A percentile compares a stretch with the other conserved stretches of the same genome.
Evolutionary conservation across 2,797 vertebrate genomes (phyloP).

Genomic region (Geotrypetes seraphini): DNA sequence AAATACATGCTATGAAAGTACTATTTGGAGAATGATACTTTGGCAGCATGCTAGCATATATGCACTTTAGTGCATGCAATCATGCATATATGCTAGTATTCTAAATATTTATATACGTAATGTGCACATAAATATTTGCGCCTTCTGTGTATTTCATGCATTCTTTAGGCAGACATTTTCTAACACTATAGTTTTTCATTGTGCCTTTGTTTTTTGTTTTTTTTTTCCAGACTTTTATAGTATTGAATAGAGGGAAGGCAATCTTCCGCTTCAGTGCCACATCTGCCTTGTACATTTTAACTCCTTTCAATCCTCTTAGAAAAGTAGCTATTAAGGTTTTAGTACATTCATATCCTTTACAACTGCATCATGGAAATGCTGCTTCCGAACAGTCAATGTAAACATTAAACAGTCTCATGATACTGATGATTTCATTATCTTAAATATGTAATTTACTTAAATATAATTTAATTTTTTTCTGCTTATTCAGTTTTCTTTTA

Average conservation of each 20-base stretch:
- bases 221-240: constrained; percentile 90
- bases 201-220: constrained; percentile 30
- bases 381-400: constrained; percentile 12
- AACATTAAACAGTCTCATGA: neutral
- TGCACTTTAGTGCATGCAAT: no score
- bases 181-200: constrained; percentile 4
- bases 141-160: no score
- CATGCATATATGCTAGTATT: no score
- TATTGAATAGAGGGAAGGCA: constrained; percentile 86
- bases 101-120: no score
- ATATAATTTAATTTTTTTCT: no score
- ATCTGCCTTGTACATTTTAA: constrained; percentile 91
- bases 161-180: neutral
- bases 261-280: constrained; percentile 94
- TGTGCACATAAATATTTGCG: no score
- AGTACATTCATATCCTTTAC: constrained; percentile 98
- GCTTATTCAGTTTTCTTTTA: no score
- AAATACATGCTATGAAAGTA: no score
- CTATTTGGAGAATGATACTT: no score
- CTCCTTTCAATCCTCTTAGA: constrained; percentile 86
- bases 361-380: no score
- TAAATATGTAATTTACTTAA: neutral
- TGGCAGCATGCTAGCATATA: no score
- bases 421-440: neutral
- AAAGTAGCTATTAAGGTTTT: constrained; percentile 94